These are phyloP conservation scores for Acrobasis suavella DNA, from an alignment of 2,888 invertebrate genomes.

Conservation along the genomic window DNA sequence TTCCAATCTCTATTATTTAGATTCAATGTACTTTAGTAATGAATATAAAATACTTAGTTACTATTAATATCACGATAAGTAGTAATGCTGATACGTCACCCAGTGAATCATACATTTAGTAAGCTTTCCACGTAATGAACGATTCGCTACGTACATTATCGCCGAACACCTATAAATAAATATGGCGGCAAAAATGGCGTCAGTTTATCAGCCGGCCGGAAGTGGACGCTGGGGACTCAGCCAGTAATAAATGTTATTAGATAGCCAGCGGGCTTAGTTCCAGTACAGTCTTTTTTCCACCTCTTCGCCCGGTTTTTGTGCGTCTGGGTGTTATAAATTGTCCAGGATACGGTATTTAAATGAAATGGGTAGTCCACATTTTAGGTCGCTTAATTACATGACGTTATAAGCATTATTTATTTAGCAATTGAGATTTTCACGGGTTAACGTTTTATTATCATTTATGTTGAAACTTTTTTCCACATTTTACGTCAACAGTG, in stretches of 20 bases:
- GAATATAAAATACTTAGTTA: too few species aligned
- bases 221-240: conserved; percentile 79
- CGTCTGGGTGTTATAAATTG: conserved; percentile 77
- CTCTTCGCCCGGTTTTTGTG: conserved; percentile 75
- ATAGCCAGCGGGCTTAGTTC: conserved; percentile 81
- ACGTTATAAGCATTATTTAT: neutral
- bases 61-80: too few species aligned
- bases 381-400: neutral
- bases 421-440: too few species aligned
- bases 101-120: conserved; percentile 20
- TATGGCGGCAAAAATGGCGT: conserved; percentile 81
- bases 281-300: conserved; percentile 67
- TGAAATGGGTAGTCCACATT: conserved; percentile 30
- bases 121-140: conserved; percentile 53
- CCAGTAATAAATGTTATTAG: conserved; percentile 82
- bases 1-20: too few species aligned
- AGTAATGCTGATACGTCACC: neutral
- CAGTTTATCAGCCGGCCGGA: conserved; percentile 80
- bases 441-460: too few species aligned
- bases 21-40: too few species aligned
- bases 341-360: conserved; percentile 54
- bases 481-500: too few species aligned
- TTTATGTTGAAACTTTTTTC: too few species aligned
- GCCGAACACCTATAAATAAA: conserved; percentile 79
- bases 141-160: conserved; percentile 70